Base-by-base conservation (phyloP, 2,888 invertebrate genomes). In the Drosophila nigritarsus region DNA sequence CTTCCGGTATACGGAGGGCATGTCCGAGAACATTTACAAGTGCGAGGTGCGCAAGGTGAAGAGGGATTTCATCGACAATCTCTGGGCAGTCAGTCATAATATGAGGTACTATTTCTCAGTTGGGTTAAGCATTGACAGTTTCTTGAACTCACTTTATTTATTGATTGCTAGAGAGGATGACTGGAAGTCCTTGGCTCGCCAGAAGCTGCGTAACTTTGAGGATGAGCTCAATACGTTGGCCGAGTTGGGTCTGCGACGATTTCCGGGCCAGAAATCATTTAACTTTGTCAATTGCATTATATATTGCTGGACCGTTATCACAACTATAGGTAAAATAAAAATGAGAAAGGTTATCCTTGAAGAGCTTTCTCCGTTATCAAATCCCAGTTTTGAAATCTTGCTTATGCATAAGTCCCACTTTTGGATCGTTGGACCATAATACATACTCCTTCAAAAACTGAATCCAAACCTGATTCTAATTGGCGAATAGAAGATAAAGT, bases 31-130 rank as follows among this genome's bases (percentile, higher is more conserved):
- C 73, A 96, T 96, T 75, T 97, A 97, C 93, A 98, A 98, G 93
- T 97, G 97, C 91, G 97, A 97, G 11, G 97, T 97, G 50, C 97
- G 97, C 84, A 94, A 96, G 84, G 97, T 98, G 0, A 97, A 97
- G 90, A 94, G 98, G 7, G 97, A 97, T 92, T 97, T 98, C 81
- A 95, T 98, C 67, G 97, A 97, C 87, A 94, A 95, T 73, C 94
- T 98, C 49, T 97, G 98, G 97, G 94, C 95, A 61, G 95, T 95
- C 69, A 97, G 97, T 92, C 97, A 97, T 91, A 96, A 96, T 90
- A 93, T 97, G 93, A 95, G 96, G 93, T 93, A 89, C 53, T 92
- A 86, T 54, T 32, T 67, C 20, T 24, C 30, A 20, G 24, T 34
- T 30, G 24, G 9, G n/a, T 38, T 29, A 36, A 6, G 15, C 3